Evolutionary conservation across 64 coral and sea anemone genomes (phyloP).

Genomic region (Montipora efflorescens): DNA sequence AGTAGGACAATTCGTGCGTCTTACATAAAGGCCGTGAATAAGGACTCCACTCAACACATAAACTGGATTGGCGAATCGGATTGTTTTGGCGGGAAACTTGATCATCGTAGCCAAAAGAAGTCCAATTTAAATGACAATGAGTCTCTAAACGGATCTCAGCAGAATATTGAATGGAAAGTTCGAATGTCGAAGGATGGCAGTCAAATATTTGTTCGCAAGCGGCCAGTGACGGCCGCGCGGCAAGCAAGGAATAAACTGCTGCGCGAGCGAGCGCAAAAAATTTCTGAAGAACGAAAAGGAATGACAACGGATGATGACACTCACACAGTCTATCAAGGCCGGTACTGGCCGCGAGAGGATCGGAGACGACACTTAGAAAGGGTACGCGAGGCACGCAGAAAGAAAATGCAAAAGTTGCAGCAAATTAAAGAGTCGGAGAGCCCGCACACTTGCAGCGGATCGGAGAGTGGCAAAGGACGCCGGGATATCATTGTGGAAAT

Average conservation of each 20-base stretch:
- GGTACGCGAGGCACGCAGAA: slow-evolving; percentile 85
- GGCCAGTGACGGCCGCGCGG: slow-evolving; percentile 60
- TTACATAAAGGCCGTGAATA: slow-evolving; percentile 84
- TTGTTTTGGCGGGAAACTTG: slow-evolving; percentile 39
- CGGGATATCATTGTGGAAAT: slow-evolving; percentile 94
- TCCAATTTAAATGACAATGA: slow-evolving; percentile 61
- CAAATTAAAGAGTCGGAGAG: slow-evolving; percentile 70
- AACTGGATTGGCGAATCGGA: slow-evolving; percentile 81
- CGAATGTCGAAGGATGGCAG: slow-evolving; percentile 87
- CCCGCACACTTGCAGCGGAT: slow-evolving; percentile 93
- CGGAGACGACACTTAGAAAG: slow-evolving; percentile 87
- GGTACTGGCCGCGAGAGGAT: slow-evolving; percentile 93
- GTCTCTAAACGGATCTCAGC: slow-evolving; percentile 61
- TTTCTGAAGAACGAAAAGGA: slow-evolving; percentile 93
- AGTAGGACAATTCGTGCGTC: slow-evolving; percentile 94
- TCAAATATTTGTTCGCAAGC: slow-evolving; percentile 90
- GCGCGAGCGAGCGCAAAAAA: slow-evolving; percentile 93
- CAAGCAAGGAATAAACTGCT: slow-evolving; percentile 89
- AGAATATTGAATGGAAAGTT: slow-evolving; percentile 92
- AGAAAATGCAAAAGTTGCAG: slow-evolving; percentile 89
- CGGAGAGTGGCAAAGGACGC: slow-evolving; percentile 84
- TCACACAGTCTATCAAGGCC: slow-evolving; percentile 93
- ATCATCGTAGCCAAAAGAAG: slow-evolving; percentile 69
- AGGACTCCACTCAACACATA: slow-evolving; percentile 86
- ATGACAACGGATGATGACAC: slow-evolving; percentile 97